Percentiles rank a stretch among this genome's conserved stretches.
Conservation (phyloP, 2,113 vertebrate species). For the Semicossyphus pulcher region DNA sequence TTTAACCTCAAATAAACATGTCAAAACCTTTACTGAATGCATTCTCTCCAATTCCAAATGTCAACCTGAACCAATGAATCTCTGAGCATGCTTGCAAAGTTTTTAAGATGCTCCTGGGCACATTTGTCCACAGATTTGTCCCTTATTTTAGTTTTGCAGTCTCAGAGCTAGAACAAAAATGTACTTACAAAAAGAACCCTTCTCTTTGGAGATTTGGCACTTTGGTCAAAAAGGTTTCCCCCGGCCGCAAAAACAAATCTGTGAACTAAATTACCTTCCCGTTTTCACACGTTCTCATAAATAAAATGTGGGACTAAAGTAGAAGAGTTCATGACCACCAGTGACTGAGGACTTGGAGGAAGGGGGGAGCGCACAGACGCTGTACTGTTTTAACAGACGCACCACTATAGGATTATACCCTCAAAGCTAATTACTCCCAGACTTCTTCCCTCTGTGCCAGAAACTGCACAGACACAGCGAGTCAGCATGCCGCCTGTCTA, state of each 20-base stretch:
- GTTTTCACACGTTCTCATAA: constrained; percentile 19
- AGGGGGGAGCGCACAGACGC: not conserved
- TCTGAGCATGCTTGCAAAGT: no score
- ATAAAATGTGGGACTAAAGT: no score
- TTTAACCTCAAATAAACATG: no score
- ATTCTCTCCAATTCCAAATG: no score
- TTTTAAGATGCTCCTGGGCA: not conserved
- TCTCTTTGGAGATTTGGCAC: not conserved
- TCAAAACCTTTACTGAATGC: no score
- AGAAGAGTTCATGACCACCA: constrained; percentile 19
- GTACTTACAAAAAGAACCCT: not conserved
- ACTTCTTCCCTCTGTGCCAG: constrained; percentile 39
- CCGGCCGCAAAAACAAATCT: constrained; percentile 41
- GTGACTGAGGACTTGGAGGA: constrained; percentile 18
- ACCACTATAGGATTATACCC: constrained; percentile 65
- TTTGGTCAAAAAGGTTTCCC: no score
- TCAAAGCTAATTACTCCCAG: constrained; percentile 74
- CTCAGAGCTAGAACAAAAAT: not conserved
- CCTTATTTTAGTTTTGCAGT: no score
- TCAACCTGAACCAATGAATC: no score
- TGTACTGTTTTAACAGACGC: constrained; percentile 41
- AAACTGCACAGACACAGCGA: constrained; percentile 56
- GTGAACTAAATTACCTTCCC: constrained; percentile 10
- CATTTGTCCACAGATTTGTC: not conserved
- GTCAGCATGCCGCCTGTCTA: constrained; percentile 48